Percentiles rank a stretch among this genome's conserved stretches.
phyloP scores from a whole-genome alignment of 2,797 vertebrate species.

The Gymnothorax reevesii region DNA sequence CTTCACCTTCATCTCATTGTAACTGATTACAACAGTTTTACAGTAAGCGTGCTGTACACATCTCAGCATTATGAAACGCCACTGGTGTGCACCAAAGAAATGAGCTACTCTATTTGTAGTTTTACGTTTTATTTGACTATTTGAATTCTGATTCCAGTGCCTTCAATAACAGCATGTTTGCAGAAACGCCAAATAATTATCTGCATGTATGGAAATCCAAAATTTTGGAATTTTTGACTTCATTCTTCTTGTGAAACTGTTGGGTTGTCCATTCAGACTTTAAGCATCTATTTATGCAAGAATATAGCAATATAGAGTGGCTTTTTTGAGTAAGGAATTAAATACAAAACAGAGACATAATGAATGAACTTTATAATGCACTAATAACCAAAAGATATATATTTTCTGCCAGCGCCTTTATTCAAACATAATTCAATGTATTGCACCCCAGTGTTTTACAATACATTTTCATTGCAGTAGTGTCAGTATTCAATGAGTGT shows the following conservation, averaged over 20 bases:
- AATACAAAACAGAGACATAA: background rate
- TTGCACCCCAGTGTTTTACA: background rate
- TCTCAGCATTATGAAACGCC: background rate
- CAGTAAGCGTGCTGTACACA: background rate
- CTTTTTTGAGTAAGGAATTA: no score
- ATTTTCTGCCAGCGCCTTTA: background rate
- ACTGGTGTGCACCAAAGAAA: background rate
- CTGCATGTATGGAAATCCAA: no score
- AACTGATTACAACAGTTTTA: background rate
- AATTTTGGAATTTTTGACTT: no score
- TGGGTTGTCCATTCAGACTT: no score
- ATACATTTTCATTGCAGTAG: background rate
- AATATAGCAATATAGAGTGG: no score
- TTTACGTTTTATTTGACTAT: no score
- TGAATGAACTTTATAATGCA: background rate
- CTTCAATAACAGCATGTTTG: no score
- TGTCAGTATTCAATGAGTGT: background rate
- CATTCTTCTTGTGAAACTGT: no score
- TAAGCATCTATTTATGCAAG: no score
- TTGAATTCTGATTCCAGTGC: no score
- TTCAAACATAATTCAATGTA: background rate
- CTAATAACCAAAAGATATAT: background rate
- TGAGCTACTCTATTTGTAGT: no score
- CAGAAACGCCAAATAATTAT: no score
- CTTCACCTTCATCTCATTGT: background rate